Conservation (phyloP, 2,113 vertebrate genomes). For the Pomatorhinus ruficollis region DNA sequence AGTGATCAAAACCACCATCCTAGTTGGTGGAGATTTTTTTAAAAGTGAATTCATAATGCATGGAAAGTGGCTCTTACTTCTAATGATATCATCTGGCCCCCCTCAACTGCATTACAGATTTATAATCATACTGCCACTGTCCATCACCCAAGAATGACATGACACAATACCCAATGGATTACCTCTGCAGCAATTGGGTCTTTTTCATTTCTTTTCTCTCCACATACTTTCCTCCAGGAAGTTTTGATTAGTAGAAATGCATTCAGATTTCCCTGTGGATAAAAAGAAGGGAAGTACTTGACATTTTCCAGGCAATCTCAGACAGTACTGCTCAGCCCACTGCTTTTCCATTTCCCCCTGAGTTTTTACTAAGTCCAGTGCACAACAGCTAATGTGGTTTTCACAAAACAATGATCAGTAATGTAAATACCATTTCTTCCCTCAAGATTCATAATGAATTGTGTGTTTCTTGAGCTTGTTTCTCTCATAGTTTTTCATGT, state of each 20-base stretch:
- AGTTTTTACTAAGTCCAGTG: slow-evolving; percentile 46
- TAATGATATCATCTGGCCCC: neutral
- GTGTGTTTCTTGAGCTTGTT: slow-evolving; percentile 7
- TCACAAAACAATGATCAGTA: slow-evolving; percentile 55
- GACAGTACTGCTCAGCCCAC: neutral
- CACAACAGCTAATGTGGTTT: slow-evolving; percentile 37
- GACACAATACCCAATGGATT: neutral
- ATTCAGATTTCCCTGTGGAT: neutral
- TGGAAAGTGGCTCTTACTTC: neutral
- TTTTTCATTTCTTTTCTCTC: slow-evolving; percentile 14
- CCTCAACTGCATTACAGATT: neutral
- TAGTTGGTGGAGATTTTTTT: neutral
- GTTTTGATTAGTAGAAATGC: neutral
- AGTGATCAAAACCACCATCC: neutral
- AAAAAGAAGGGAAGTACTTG: neutral
- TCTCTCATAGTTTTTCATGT: slow-evolving; percentile 47
- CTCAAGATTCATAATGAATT: slow-evolving; percentile 4
- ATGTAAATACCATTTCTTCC: slow-evolving; percentile 66
- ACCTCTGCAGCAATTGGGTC: neutral
- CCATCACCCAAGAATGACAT: neutral
- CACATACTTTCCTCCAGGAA: neutral
- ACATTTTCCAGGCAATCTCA: slow-evolving; percentile 34
- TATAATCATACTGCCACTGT: neutral
- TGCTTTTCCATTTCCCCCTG: neutral
- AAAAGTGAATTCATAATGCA: neutral